Evolutionary conservation across 2,113 vertebrate genomes (phyloP).

Genomic region (Solea solea): DNA sequence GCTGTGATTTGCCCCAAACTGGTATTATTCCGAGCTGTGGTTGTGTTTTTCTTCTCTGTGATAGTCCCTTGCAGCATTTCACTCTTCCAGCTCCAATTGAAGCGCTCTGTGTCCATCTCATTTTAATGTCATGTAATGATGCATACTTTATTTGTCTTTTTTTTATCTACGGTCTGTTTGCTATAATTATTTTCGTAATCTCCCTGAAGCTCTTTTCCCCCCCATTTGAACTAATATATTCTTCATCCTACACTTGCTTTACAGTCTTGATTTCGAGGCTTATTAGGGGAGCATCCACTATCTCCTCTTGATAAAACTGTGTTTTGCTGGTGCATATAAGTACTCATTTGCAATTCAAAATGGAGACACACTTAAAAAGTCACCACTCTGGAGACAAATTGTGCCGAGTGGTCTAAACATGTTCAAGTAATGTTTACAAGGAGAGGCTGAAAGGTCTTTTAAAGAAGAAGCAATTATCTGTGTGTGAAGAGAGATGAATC

Average conservation of each 20-base stretch:
- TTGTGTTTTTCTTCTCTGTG: slow-evolving; percentile 51
- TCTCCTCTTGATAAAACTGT: slow-evolving; percentile 45
- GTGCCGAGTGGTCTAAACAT: slow-evolving; percentile 17
- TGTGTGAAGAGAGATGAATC: slow-evolving; percentile 15
- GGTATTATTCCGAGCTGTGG: not conserved
- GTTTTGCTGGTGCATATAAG: slow-evolving; percentile 36
- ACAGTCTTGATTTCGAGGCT: not conserved
- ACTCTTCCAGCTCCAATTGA: slow-evolving; percentile 39
- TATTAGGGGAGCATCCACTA: not conserved
- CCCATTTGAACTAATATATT: not conserved
- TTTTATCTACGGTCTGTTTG: not conserved
- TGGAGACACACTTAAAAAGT: slow-evolving; percentile 34
- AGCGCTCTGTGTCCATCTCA: slow-evolving; percentile 58
- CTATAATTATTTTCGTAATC: not conserved
- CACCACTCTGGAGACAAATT: slow-evolving; percentile 20
- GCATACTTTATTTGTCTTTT: not conserved
- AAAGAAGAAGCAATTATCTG: slow-evolving; percentile 39
- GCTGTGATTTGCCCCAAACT: slow-evolving; percentile 2
- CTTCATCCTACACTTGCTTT: not conserved
- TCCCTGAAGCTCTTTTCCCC: not conserved
- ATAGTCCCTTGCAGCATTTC: slow-evolving; percentile 69
- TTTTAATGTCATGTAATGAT: slow-evolving; percentile 61
- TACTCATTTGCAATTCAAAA: slow-evolving; percentile 60
- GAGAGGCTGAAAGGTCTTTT: slow-evolving; percentile 31
- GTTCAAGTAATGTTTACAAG: slow-evolving; percentile 30